A percentile compares a stretch with the other conserved stretches of the same genome.
These are phyloP conservation scores for Dermolepida albohirtum DNA, from an alignment of 2,888 invertebrate genomes.

Conservation along the genomic window DNA sequence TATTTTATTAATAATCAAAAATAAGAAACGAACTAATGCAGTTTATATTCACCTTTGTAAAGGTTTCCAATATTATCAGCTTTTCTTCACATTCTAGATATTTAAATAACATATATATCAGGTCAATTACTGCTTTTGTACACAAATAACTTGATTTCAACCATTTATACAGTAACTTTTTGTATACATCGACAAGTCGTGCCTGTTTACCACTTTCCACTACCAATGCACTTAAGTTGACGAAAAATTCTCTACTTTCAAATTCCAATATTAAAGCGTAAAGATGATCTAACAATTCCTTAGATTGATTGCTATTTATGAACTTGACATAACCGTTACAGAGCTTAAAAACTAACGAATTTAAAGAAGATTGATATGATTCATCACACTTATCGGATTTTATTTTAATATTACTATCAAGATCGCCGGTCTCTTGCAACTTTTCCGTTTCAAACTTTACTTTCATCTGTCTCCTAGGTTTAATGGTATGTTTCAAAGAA, in stretches of 20 bases:
- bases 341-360: conserved; percentile 64
- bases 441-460: conserved; percentile 67
- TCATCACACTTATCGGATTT: conserved; percentile 53
- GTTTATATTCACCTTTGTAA: conserved; percentile 69
- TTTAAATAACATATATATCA: conserved; percentile 72
- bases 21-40: conserved; percentile 20
- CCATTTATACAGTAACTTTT: conserved; percentile 63
- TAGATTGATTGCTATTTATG: conserved; percentile 64
- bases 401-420: neutral
- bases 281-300: conserved; percentile 68
- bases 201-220: conserved; percentile 47
- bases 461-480: conserved; percentile 66
- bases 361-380: conserved; percentile 65
- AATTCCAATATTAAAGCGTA: conserved; percentile 70
- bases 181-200: conserved; percentile 55
- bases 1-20: neutral
- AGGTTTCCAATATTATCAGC: conserved; percentile 67
- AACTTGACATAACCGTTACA: conserved; percentile 71
- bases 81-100: conserved; percentile 70
- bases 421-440: conserved; percentile 47
- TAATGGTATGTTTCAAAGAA: conserved; percentile 64
- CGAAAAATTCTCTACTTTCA: conserved; percentile 68
- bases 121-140: conserved; percentile 70
- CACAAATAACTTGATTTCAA: conserved; percentile 67
- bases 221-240: conserved; percentile 59